Conservation (phyloP, 2,797 vertebrate genomes). For the Bucorvus abyssinicus region DNA sequence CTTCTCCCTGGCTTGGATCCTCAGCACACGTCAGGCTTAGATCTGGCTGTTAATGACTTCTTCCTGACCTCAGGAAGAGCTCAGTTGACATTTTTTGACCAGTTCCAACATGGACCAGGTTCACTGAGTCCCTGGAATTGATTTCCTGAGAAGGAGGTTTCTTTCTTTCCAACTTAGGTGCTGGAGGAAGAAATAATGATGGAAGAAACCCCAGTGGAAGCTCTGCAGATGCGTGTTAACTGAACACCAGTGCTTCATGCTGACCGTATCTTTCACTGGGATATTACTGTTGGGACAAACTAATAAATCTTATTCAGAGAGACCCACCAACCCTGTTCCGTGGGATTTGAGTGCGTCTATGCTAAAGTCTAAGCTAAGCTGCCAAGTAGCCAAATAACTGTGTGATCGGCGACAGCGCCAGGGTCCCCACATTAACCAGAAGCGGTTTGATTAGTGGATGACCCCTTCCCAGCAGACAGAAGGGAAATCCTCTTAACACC, state of each 20-base stretch:
- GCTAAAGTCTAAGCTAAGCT: not conserved
- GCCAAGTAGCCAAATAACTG: not conserved
- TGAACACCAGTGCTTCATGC: not conserved
- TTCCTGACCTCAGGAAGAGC: not conserved
- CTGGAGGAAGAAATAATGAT: not conserved
- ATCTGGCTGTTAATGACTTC: not conserved
- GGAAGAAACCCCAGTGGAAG: not conserved
- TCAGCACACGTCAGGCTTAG: rapidly evolving
- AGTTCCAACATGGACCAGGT: not conserved
- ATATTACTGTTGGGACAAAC: not conserved
- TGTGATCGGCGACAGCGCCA: not conserved
- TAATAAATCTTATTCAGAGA: not conserved
- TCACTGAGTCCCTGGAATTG: not conserved
- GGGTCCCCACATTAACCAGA: not conserved
- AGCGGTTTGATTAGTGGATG: not conserved
- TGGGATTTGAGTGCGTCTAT: not conserved
- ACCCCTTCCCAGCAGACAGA: not conserved
- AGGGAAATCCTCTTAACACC: not conserved
- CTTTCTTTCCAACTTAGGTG: not conserved
- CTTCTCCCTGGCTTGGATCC: not conserved
- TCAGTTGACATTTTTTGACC: not conserved
- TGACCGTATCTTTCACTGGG: not conserved
- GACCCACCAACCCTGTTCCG: not conserved
- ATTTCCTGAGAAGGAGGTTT: not conserved
- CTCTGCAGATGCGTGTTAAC: not conserved